A percentile compares a stretch with the other conserved stretches of the same genome.
These are phyloP conservation scores for Chloroclysta siterata DNA, from an alignment of 2,888 invertebrate species.

Conservation along the genomic window DNA sequence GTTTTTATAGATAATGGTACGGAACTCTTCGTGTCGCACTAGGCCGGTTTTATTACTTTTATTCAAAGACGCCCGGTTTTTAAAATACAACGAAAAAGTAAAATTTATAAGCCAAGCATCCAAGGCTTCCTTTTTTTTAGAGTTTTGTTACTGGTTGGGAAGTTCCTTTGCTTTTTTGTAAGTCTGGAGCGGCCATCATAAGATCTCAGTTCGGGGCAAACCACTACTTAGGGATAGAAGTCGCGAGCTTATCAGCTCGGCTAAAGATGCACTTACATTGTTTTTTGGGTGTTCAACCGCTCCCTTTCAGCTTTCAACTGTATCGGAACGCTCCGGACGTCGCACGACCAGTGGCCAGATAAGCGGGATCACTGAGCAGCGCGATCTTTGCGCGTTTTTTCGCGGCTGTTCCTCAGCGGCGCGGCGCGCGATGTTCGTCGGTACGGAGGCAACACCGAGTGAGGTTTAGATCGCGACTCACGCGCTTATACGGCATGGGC, in stretches of 20 bases:
- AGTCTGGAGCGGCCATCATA: too few relatives aligned
- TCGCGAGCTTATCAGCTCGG: neutral
- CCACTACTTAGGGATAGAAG: too few relatives aligned
- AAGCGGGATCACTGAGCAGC: slow-evolving; percentile 7
- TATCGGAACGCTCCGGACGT: slow-evolving; percentile 21
- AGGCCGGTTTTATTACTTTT: too few relatives aligned
- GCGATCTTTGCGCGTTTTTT: slow-evolving; percentile 26
- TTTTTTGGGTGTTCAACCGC: slow-evolving; percentile 19
- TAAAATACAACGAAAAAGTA: too few relatives aligned
- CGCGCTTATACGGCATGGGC: slow-evolving; percentile 70
- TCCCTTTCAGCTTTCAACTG: slow-evolving; percentile 10
- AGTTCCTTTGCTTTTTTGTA: too few relatives aligned
- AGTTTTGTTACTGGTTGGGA: too few relatives aligned
- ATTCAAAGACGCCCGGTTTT: too few relatives aligned
- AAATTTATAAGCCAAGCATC: too few relatives aligned
- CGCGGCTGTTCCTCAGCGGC: slow-evolving; percentile 16
- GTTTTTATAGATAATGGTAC: too few relatives aligned
- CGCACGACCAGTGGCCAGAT: slow-evolving; percentile 13
- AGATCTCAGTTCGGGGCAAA: too few relatives aligned
- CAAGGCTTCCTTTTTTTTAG: too few relatives aligned
- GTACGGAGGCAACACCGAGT: slow-evolving; percentile 33
- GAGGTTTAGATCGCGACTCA: slow-evolving; percentile 42
- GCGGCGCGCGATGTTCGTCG: slow-evolving; percentile 8
- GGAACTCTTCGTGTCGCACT: too few relatives aligned
- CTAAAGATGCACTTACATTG: slow-evolving; percentile 19